Percentiles rank a stretch among this genome's conserved stretches.
phyloP scores from a whole-genome alignment of 2,888 invertebrate genomes.

The Diaprepes abbreviatus region DNA sequence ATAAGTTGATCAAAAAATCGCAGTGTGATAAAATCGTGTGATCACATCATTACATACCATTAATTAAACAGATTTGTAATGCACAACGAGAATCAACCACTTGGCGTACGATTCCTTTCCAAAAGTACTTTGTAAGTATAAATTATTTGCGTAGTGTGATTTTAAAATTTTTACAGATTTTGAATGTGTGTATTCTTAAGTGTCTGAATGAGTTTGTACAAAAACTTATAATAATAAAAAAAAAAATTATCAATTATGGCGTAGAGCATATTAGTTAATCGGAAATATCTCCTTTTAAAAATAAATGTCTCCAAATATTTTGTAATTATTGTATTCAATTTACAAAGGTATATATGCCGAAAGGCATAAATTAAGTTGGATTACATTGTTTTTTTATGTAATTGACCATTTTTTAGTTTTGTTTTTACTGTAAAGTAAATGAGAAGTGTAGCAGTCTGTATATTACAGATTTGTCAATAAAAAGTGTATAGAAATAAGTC shows the following conservation, averaged over 20 bases:
- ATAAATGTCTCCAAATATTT: constrained; percentile 29
- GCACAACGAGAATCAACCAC: not conserved
- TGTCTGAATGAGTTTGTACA: constrained; percentile 52
- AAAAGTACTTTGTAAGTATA: constrained; percentile 49
- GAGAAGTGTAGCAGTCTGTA: constrained; percentile 62
- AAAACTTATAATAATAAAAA: constrained; percentile 40
- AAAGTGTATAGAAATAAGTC: constrained; percentile 12
- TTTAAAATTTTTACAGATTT: constrained; percentile 50
- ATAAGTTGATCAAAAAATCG: no score
- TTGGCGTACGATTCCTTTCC: not conserved
- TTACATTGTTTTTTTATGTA: constrained; percentile 51
- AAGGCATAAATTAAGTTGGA: constrained; percentile 13
- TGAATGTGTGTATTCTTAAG: constrained; percentile 43
- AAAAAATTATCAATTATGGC: constrained; percentile 1
- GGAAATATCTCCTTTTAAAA: not conserved
- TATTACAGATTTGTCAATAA: constrained; percentile 65
- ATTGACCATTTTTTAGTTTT: constrained; percentile 51
- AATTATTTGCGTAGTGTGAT: constrained; percentile 52
- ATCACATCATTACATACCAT: no score
- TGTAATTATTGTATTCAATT: constrained; percentile 24
- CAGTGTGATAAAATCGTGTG: no score
- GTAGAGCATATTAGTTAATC: constrained; percentile 17
- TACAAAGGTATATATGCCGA: not conserved
- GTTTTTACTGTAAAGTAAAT: constrained; percentile 55
- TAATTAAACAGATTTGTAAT: no score